phyloP scores from a whole-genome alignment of 2,113 vertebrate species.

The Procapra przewalskii region DNA sequence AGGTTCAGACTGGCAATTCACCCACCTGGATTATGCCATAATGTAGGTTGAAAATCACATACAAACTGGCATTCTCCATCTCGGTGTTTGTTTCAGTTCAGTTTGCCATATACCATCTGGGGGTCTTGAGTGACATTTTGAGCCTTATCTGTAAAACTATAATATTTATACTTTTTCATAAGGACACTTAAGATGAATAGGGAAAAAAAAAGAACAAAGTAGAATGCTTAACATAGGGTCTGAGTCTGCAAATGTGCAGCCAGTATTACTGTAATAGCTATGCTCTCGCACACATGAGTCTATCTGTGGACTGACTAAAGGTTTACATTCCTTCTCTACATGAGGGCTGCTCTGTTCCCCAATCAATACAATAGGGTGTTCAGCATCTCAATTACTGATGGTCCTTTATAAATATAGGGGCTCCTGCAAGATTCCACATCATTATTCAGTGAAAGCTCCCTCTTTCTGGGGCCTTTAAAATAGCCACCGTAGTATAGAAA shows the following conservation, averaged over 20 bases:
- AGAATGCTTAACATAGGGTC: background rate
- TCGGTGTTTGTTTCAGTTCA: background rate
- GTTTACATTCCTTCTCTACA: background rate
- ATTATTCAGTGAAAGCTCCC: background rate
- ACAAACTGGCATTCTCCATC: background rate
- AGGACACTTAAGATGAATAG: background rate
- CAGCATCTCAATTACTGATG: background rate
- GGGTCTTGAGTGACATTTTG: background rate
- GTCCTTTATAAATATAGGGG: background rate
- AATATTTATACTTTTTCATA: background rate
- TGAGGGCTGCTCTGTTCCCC: background rate
- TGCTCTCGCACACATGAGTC: background rate
- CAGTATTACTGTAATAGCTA: background rate
- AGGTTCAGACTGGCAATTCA: background rate
- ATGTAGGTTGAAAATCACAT: background rate
- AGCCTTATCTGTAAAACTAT: background rate
- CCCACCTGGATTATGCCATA: background rate
- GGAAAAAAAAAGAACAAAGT: constrained; percentile 1
- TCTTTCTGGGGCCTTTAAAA: background rate
- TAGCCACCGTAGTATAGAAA: background rate
- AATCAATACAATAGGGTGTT: background rate
- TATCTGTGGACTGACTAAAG: background rate
- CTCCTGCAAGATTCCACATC: background rate
- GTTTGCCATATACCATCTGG: background rate
- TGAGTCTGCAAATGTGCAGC: background rate